Percentiles rank a stretch among this genome's conserved stretches.
These are phyloP conservation scores for Temnothorax rugatulus DNA, from an alignment of 2,888 invertebrate genomes.

Conservation along the genomic window DNA sequence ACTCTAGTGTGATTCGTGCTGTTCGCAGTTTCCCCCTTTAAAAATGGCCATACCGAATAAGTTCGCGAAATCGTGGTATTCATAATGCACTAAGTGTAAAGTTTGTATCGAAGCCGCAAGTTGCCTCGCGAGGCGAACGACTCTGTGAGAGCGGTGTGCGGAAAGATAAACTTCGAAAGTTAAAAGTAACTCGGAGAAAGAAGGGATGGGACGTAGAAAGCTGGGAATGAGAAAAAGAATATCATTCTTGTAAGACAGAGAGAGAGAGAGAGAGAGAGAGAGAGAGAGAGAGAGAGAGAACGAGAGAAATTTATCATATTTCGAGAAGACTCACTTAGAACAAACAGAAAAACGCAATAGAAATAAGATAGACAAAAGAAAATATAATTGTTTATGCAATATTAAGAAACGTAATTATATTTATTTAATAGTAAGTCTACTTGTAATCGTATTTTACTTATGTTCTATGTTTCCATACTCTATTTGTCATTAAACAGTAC, in stretches of 20 bases:
- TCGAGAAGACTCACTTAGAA: not conserved
- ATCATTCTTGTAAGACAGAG: not conserved
- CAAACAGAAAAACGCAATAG: slow-evolving; percentile 4
- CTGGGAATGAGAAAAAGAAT: slow-evolving; percentile 51
- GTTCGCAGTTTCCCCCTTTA: slow-evolving; percentile 66
- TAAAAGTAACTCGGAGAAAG: slow-evolving; percentile 78
- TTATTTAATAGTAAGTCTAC: not conserved
- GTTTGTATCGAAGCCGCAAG: slow-evolving; percentile 68
- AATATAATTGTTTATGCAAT: not conserved
- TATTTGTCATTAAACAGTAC: not conserved
- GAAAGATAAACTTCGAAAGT: slow-evolving; percentile 83
- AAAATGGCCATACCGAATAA: slow-evolving; percentile 73
- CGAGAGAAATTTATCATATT: slow-evolving; percentile 20
- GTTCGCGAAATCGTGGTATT: slow-evolving; percentile 79
- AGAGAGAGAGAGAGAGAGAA: not conserved
- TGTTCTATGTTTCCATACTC: not conserved
- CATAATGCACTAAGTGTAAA: slow-evolving; percentile 80
- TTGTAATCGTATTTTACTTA: not conserved
- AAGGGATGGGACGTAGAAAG: slow-evolving; percentile 48
- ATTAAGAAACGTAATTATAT: not conserved
- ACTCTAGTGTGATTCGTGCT: not conserved
- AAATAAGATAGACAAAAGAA: not conserved
- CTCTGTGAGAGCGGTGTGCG: slow-evolving; percentile 57
- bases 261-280: too few relatives aligned
- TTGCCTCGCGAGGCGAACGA: slow-evolving; percentile 30